Percentiles rank a stretch among this genome's conserved stretches.
Conservation (phyloP, 2,797 vertebrate genomes). For the Pteropus rufus region DNA sequence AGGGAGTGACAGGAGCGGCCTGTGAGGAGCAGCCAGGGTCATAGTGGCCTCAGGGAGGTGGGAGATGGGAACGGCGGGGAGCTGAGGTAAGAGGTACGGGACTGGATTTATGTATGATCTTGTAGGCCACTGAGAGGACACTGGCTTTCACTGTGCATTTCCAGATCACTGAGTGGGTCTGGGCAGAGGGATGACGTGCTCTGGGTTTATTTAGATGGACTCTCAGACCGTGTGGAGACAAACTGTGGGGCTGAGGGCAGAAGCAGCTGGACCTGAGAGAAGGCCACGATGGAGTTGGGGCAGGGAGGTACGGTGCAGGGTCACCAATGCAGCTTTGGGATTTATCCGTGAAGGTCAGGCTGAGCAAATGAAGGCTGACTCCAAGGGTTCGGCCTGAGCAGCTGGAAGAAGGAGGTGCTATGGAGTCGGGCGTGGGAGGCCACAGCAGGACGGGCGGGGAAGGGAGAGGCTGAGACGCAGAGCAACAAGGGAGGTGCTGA, state of each 20-base stretch:
- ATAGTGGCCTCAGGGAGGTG: neutral
- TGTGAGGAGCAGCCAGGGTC: neutral
- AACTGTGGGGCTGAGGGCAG: neutral
- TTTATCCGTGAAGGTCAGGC: neutral
- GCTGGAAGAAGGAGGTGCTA: neutral
- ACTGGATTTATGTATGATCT: rapidly evolving
- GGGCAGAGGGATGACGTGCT: neutral
- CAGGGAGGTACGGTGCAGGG: rapidly evolving
- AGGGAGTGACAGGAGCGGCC: neutral
- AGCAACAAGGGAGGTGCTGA: neutral
- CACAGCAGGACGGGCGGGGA: rapidly evolving
- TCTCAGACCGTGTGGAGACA: neutral
- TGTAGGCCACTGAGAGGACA: neutral
- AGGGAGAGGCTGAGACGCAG: neutral
- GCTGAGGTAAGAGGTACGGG: rapidly evolving
- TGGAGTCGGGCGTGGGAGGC: neutral
- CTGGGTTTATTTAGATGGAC: neutral
- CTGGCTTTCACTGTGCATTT: neutral
- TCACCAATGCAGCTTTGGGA: neutral
- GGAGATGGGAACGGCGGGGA: rapidly evolving
- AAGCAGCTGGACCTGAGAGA: neutral
- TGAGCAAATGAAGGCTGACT: rapidly evolving
- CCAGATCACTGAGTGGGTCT: rapidly evolving
- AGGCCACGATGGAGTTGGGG: rapidly evolving
- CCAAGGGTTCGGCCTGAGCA: neutral